Percentiles rank a stretch among this genome's conserved stretches.
Evolutionary conservation across 2,888 invertebrate genomes (phyloP).

Genomic region (Ectropis crepuscularia): DNA sequence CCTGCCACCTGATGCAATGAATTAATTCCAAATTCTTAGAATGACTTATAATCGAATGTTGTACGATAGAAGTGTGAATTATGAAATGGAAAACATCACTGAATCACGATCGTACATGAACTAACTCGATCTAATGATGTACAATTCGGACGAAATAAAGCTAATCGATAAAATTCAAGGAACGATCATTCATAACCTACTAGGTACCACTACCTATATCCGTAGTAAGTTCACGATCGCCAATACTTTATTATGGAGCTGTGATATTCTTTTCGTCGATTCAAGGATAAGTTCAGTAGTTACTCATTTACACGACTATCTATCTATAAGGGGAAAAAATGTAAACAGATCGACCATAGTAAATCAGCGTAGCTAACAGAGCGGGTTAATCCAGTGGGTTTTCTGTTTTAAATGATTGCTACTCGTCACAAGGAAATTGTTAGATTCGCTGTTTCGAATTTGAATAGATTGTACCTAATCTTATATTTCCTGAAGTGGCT

Average conservation of each 20-base stretch:
- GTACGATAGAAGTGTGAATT: background rate
- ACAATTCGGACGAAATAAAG: too few relatives aligned
- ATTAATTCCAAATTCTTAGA: slow-evolving; percentile 43
- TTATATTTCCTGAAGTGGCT: slow-evolving; percentile 8
- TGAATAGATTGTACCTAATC: background rate
- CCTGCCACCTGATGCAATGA: slow-evolving; percentile 48
- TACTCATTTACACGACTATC: slow-evolving; percentile 22
- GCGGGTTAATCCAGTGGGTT: slow-evolving; percentile 68
- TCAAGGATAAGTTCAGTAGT: slow-evolving; percentile 2
- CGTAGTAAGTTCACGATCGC: too few relatives aligned
- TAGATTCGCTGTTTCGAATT: slow-evolving; percentile 6
- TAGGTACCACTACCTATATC: too few relatives aligned
- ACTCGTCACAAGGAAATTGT: slow-evolving; percentile 51
- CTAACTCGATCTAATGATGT: too few relatives aligned
- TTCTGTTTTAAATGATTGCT: slow-evolving; percentile 47
- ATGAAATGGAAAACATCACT: slow-evolving; percentile 1
- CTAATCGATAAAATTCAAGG: background rate
- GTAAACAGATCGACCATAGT: slow-evolving; percentile 58
- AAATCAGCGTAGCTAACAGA: slow-evolving; percentile 58
- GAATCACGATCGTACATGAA: background rate
- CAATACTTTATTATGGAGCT: too few relatives aligned
- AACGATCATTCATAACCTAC: too few relatives aligned
- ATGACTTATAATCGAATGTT: slow-evolving; percentile 1
- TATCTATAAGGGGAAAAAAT: slow-evolving; percentile 57
- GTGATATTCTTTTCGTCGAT: background rate